Percentiles rank a stretch among this genome's conserved stretches.
Conservation (phyloP, 2,113 vertebrate species). For the Sylvia atricapilla region DNA sequence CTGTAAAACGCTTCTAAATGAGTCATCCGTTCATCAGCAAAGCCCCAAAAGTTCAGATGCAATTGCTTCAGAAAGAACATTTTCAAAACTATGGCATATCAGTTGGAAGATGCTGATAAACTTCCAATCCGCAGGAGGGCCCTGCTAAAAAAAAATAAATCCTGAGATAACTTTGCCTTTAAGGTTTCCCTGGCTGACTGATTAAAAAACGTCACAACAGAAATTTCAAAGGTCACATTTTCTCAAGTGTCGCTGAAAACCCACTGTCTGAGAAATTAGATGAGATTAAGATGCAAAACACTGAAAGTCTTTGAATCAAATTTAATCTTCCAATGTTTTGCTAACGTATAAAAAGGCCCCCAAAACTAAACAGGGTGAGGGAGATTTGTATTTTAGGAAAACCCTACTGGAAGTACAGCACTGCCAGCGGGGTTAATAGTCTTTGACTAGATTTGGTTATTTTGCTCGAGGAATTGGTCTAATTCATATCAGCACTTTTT, state of each 20-base stretch:
- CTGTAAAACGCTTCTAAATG: conserved; percentile 22
- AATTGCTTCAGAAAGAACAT: conserved; percentile 30
- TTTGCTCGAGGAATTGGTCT: not conserved
- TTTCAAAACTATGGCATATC: conserved; percentile 3
- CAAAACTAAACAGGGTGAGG: not conserved
- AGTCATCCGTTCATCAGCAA: conserved; percentile 21
- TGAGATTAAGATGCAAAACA: conserved; percentile 15
- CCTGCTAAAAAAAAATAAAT: not conserved
- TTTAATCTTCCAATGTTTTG: not conserved
- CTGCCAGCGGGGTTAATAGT: not conserved
- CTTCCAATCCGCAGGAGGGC: not conserved
- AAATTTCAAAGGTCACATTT: conserved; percentile 54
- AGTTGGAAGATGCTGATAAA: conserved; percentile 14
- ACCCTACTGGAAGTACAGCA: not conserved
- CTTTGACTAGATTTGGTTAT: not conserved
- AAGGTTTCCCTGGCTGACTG: conserved; percentile 10
- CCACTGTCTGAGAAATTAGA: not conserved
- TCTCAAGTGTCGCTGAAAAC: not conserved
- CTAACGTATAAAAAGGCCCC: not conserved
- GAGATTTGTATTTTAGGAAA: not conserved
- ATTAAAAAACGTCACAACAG: conserved; percentile 28
- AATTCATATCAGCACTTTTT: not conserved
- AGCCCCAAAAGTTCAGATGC: conserved; percentile 45
- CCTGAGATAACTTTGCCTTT: not conserved
- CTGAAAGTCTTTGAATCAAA: not conserved